Base-by-base conservation (phyloP, 2,113 vertebrate species). In the Neopipo cinnamomea region DNA sequence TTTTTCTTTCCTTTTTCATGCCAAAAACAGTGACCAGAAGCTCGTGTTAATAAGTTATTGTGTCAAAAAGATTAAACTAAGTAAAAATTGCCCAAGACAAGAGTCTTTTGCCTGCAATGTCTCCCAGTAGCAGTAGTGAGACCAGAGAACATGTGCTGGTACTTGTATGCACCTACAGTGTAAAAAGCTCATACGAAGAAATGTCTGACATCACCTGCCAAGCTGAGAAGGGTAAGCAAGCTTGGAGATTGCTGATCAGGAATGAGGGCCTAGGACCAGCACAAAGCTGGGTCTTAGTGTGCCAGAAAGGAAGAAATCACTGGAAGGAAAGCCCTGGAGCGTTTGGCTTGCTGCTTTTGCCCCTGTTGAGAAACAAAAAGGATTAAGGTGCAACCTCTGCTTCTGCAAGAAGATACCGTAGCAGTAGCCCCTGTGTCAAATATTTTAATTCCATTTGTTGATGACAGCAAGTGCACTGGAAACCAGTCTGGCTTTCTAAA, bases 81-180 rank as follows among this genome's bases (percentile, higher is more conserved):
- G 17, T 23, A 56, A 52, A 73, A 84, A 52, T 9, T 73, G 21
- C 50, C 55, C 16, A 39, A 91, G 19, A 3, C 20, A 78, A 59
- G 14, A 28, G 16, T 53, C 6, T 67, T 76, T 72, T 63, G 6
- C 23, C 33, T 58, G 17, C 14, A 46, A 5, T 24, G 23, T 8
- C 24, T 70, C 27, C 44, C 23, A n/a, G 39, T 11, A 62, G 31
- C 44, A 73, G 55, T 27, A 81, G 12, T 23, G 18, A n/a, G 42
- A 85, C 5, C 11, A 42, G 42, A 62, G 33, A 87, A 23, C 6
- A 6, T 31, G 2, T 39, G 19, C 37, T 67, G 61, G 8, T 46
- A 18, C 21, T 73, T n/a, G 41, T 15, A 9, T 9, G 33, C 6
- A 35, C 3, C 20, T 56, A 16, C 15, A 44, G 24, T 0, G 0